Evolutionary conservation across 2,113 vertebrate genomes (phyloP).

Genomic region (Baryphthengus martii): DNA sequence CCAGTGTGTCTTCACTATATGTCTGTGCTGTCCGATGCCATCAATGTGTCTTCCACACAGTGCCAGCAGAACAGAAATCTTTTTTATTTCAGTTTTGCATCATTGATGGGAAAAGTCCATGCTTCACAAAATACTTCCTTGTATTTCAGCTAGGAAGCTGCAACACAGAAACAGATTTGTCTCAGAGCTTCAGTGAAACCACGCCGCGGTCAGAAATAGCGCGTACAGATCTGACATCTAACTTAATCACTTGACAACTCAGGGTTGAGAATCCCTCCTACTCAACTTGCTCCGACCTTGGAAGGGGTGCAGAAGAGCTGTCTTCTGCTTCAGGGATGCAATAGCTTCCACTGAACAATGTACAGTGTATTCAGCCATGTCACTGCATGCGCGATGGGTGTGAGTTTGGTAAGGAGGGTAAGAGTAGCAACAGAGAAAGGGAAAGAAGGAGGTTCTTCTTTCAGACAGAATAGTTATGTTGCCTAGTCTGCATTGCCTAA

Average conservation of each 20-base stretch:
- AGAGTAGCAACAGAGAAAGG: background rate
- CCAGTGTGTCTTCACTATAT: background rate
- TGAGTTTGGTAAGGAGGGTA: background rate
- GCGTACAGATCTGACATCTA: background rate
- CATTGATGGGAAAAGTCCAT: accelerated
- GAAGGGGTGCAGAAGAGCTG: background rate
- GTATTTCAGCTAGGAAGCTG: background rate
- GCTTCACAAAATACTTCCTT: background rate
- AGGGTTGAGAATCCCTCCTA: background rate
- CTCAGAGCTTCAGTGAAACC: background rate
- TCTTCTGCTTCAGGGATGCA: accelerated
- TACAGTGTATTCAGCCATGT: background rate
- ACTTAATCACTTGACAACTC: background rate
- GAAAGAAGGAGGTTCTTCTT: background rate
- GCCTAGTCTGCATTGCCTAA: background rate
- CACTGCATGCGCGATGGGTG: background rate
- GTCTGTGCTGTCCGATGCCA: background rate
- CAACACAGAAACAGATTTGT: background rate
- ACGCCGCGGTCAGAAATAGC: background rate
- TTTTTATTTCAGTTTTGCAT: background rate
- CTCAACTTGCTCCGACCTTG: accelerated
- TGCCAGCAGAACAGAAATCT: background rate
- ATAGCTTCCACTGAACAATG: background rate
- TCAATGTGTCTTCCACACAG: background rate
- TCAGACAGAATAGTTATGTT: background rate